Evolutionary conservation across 2,888 invertebrate genomes (phyloP).

Genomic region (Drosophila atroscutellata): DNA sequence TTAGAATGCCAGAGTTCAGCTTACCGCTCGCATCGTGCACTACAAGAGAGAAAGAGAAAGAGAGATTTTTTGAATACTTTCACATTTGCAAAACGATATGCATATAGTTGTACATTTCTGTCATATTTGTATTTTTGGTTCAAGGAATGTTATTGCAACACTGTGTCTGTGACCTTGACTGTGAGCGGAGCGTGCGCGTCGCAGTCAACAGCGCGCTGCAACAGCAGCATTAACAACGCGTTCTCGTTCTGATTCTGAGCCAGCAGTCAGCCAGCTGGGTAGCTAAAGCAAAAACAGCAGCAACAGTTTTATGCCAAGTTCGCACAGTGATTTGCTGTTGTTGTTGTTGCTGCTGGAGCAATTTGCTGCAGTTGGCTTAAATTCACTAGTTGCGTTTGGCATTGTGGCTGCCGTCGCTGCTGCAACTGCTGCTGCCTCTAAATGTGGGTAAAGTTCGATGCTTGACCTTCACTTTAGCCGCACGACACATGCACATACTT

Average conservation of each 20-base stretch:
- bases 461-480: conserved; percentile 74
- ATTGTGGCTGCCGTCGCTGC: conserved; percentile 38
- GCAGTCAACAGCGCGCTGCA: conserved; percentile 14
- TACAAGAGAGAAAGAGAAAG: conserved; percentile 68
- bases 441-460: conserved; percentile 83
- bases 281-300: conserved; percentile 14
- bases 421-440: conserved; percentile 36
- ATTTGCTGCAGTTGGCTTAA: conserved; percentile 64
- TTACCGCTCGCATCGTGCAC: conserved; percentile 90
- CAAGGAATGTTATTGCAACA: conserved; percentile 4
- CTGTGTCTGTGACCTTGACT: conserved; percentile 61
- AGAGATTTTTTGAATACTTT: not conserved
- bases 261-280: conserved; percentile 34
- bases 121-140: conserved; percentile 1
- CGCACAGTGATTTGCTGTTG: conserved; percentile 47
- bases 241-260: conserved; percentile 64
- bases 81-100: not conserved
- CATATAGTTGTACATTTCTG: not conserved
- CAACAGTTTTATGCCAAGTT: conserved; percentile 70
- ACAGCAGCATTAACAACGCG: conserved; percentile 44
- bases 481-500: conserved; percentile 43
- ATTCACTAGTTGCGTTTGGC: conserved; percentile 54
- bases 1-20: conserved; percentile 88
- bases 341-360: conserved; percentile 31
- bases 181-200: conserved; percentile 59